These are phyloP conservation scores for Agelaius phoeniceus DNA, from an alignment of 2,113 vertebrate genomes.

Conservation along the genomic window DNA sequence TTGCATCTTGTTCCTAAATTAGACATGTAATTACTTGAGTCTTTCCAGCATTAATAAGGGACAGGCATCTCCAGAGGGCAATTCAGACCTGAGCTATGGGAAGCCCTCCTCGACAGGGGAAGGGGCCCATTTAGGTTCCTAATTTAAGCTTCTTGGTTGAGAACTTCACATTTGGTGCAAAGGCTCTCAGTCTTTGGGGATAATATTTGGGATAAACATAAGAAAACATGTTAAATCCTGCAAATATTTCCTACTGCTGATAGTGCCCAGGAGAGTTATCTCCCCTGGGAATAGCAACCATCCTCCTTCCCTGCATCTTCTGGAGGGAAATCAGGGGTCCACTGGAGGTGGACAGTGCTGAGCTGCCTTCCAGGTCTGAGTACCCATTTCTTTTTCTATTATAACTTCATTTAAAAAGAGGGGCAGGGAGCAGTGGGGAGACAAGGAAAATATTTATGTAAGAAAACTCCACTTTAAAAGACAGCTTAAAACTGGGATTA, in stretches of 20 bases:
- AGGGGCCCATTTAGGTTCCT: background rate
- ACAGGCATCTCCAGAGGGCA: background rate
- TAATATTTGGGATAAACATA: background rate
- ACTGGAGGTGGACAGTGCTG: background rate
- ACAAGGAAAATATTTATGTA: constrained; percentile 69
- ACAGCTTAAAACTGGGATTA: constrained; percentile 68
- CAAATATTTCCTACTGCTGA: background rate
- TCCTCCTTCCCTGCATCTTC: background rate
- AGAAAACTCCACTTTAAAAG: constrained; percentile 67
- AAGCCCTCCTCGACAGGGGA: background rate
- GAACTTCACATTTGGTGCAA: background rate
- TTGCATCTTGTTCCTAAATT: background rate
- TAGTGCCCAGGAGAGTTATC: background rate
- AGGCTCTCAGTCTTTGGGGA: background rate
- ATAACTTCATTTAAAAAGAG: constrained; percentile 12
- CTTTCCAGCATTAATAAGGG: constrained; percentile 1
- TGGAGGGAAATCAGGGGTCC: rapidly evolving
- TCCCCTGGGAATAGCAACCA: background rate
- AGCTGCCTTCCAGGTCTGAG: background rate
- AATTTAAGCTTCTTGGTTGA: background rate
- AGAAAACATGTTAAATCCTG: background rate
- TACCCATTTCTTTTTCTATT: background rate
- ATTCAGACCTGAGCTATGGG: background rate
- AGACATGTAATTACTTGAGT: background rate
- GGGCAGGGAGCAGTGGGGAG: background rate